Evolutionary conservation across 2,888 invertebrate species (phyloP), one percentile per base, ranked within the genome.

Genomic region (Helleia helle): DNA sequence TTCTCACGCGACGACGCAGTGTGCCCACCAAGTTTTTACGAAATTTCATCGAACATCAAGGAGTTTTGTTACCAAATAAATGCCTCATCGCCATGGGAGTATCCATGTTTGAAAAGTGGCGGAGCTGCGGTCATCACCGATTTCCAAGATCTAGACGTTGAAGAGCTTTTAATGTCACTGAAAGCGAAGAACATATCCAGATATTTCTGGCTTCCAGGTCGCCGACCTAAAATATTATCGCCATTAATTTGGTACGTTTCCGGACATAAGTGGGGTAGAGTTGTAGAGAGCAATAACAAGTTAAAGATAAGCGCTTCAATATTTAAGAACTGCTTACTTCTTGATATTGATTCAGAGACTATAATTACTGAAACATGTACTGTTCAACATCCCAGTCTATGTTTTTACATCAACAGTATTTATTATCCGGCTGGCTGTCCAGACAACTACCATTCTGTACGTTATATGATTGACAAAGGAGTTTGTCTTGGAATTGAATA

Each of bases 191-290:
- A 67, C 39, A 47, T 41, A 1, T 65, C 71, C 0, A 60, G 58
- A 46, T 69, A 62, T 43, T 76, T 63, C 52, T 88, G 88, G 88
- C 50, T 88, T 40, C 87, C 88, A 9, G 74, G 79, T 2, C 65
- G 65, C 30, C 69, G 87, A 26, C 51, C 56, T n/a, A 71, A 70
- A 36, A 47, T 62, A 24, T 85, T 76, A 47, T 68, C 72, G 43
- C 85, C 86, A 12, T 52, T 85, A 9, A 63, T 72, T 4, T 85
- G 86, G 79, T 59, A 64, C 12, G 71, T 86, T 41, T 86, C 87
- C 1, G 88, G 88, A 3, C 69, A 71, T 4, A 68, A 74, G 47
- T 79, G 79, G 77, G 70, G 75, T 13, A 53, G 51, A 43, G 46
- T 34, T 9, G 59, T 80, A 1, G 44, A 50, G 47, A 38, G 45